Evolutionary conservation across 2,888 invertebrate species (phyloP).

Genomic region (Hololepta plana): DNA sequence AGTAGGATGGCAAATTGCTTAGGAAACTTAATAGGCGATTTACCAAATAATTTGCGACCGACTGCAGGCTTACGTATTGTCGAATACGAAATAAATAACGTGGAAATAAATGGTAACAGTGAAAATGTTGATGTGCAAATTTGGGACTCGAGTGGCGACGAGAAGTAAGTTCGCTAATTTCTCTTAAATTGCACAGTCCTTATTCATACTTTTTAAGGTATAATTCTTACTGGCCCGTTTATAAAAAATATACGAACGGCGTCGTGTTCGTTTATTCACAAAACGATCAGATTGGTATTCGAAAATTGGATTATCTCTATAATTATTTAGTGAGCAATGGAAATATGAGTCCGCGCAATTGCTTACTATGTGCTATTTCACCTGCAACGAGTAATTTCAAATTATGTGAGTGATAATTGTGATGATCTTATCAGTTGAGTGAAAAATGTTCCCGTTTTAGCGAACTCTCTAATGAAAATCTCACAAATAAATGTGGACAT

Average conservation of each 20-base stretch:
- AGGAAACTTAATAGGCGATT: slow-evolving; percentile 12
- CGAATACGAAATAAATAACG: slow-evolving; percentile 15
- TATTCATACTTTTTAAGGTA: too few relatives aligned
- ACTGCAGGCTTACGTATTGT: slow-evolving; percentile 15
- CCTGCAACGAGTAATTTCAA: slow-evolving; percentile 10
- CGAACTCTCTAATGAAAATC: slow-evolving; percentile 15
- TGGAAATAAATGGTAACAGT: slow-evolving; percentile 12
- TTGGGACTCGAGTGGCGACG: slow-evolving; percentile 17
- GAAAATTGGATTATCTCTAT: slow-evolving; percentile 16
- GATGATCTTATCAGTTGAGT: background rate
- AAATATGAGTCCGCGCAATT: slow-evolving; percentile 14
- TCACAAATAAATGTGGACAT: slow-evolving; percentile 15
- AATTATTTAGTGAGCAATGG: slow-evolving; percentile 17
- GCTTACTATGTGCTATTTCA: slow-evolving; percentile 14
- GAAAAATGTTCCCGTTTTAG: slow-evolving; percentile 5
- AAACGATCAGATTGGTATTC: slow-evolving; percentile 13
- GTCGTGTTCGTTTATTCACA: slow-evolving; percentile 15
- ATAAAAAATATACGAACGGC: slow-evolving; percentile 15
- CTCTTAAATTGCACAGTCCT: too few relatives aligned
- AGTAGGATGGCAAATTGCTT: slow-evolving; percentile 15
- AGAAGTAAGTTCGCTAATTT: slow-evolving; percentile 12
- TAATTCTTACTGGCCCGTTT: slow-evolving; percentile 15
- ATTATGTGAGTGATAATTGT: slow-evolving; percentile 12
- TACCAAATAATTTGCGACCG: slow-evolving; percentile 14
- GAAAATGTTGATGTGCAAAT: slow-evolving; percentile 15